Base-by-base conservation (phyloP, 1,140 invertebrate species). In the Scaptodrosophila lebanonensis region DNA sequence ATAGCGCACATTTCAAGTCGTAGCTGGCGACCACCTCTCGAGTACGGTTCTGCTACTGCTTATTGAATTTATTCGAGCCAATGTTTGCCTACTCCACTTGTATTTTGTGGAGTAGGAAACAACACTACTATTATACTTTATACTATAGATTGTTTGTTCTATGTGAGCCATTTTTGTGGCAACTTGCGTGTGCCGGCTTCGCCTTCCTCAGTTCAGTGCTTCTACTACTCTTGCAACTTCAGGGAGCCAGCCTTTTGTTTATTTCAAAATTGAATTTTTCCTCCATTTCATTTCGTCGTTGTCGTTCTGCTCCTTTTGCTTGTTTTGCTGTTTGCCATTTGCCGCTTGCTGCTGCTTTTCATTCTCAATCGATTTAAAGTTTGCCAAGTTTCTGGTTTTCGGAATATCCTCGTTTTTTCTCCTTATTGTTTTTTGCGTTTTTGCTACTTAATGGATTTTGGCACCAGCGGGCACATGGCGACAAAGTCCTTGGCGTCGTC, bases 261-360 rank as follows among this genome's bases (percentile, higher is more conserved):
- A 53, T 60, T 59, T 65, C 54, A 67, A 67, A 67, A 67, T 67
- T 67, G 61, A 67, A 65, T 68, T 61, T 67, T 49, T 63, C 22
- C n/a, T 47, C 50, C 62, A 68, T 66, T 68, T 68, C 42, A 54
- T 68, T 61, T 50, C 47, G 17, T 29, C 30, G 33, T 25, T 32
- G 18, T 40, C 49, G 18, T 45, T 47, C 35, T 40, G 8, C 13
- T 36, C 8, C 13, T 30, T 36, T 32, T 40, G 17, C 16, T 40
- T 15, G 15, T 33, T 51, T 18, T 27, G 8, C 7, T 44, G 4
- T 9, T 29, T 51, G 16, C 20, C 47, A n/a, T 3, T 8, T 25
- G 22, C 25, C 43, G 22, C 38, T 48, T 53, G 36, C 57, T 27
- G 42, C 52, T 52, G 42, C 39, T 53, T 65, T 67, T 65, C 49